A percentile compares a stretch with the other conserved stretches of the same genome.
These are phyloP conservation scores for Rana temporaria DNA, from an alignment of 2,113 vertebrate species.

Conservation along the genomic window DNA sequence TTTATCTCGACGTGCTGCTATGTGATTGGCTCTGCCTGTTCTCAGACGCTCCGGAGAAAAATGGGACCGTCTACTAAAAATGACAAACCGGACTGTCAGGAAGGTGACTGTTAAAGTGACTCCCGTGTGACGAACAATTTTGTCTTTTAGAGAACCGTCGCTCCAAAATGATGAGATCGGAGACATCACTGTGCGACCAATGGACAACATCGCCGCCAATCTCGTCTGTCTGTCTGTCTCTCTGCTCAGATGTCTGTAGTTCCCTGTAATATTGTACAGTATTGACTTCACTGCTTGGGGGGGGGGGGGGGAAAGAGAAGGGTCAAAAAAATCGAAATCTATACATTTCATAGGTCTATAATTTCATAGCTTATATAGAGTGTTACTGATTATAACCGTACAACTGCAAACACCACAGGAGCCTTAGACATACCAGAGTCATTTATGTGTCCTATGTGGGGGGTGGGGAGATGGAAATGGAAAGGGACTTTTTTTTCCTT, in stretches of 20 bases:
- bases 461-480: no score
- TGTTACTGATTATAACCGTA: neutral
- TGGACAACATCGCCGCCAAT: no score
- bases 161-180: slow-evolving; percentile 3
- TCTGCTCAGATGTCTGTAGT: neutral
- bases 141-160: no score
- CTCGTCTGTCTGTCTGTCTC: neutral
- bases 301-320: neutral
- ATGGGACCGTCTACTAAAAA: neutral
- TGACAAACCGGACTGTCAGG: no score
- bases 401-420: slow-evolving; percentile 1
- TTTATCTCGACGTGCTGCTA: slow-evolving; percentile 26
- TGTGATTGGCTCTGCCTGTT: neutral
- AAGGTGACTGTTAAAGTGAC: no score
- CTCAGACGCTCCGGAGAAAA: neutral
- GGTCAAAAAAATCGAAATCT: neutral
- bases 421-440: slow-evolving; percentile 11
- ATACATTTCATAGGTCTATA: neutral
- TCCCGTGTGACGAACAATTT: no score
- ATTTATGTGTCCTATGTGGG: no score
- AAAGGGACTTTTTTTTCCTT: no score
- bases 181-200: slow-evolving; percentile 4
- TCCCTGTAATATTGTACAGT: neutral
- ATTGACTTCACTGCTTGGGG: neutral
- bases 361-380: neutral